Conservation (phyloP, 2,113 vertebrate species). For the Tachysurus fulvidraco region DNA sequence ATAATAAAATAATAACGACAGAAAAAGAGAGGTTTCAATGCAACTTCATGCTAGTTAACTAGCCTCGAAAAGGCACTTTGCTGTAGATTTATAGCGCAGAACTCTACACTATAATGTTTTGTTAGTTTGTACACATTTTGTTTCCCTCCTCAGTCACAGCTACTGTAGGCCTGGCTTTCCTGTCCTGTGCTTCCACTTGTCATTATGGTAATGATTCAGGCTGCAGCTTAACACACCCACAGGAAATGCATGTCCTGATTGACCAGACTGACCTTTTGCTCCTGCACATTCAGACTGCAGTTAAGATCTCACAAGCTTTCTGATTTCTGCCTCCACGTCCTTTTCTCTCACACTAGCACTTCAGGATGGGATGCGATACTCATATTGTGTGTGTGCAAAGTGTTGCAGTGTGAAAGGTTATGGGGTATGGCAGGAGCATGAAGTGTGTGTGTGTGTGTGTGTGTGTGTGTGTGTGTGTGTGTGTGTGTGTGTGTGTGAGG, state of each 20-base stretch:
- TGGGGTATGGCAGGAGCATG: background rate
- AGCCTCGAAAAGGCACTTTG: constrained; percentile 10
- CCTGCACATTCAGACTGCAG: background rate
- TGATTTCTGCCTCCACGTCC: background rate
- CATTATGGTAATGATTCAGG: background rate
- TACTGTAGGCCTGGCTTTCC: background rate
- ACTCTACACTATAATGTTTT: background rate
- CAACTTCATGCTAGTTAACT: background rate
- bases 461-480: background rate
- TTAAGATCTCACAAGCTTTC: background rate
- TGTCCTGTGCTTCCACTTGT: background rate
- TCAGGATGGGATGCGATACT: background rate
- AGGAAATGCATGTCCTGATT: constrained; percentile 34
- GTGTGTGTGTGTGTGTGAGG: constrained; percentile 8
- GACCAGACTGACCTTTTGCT: constrained; percentile 30
- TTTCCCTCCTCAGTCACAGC: background rate
- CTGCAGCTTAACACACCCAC: background rate
- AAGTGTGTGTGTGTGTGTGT: background rate
- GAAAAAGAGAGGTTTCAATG: background rate
- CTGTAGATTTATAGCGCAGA: background rate
- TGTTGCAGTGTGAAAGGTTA: background rate
- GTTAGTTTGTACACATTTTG: background rate
- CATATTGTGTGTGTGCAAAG: background rate
- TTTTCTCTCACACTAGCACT: background rate
- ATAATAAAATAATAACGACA: background rate